phyloP scores from a whole-genome alignment of 92 coral and sea anemone species.

The Zoanthus solanderi region DNA sequence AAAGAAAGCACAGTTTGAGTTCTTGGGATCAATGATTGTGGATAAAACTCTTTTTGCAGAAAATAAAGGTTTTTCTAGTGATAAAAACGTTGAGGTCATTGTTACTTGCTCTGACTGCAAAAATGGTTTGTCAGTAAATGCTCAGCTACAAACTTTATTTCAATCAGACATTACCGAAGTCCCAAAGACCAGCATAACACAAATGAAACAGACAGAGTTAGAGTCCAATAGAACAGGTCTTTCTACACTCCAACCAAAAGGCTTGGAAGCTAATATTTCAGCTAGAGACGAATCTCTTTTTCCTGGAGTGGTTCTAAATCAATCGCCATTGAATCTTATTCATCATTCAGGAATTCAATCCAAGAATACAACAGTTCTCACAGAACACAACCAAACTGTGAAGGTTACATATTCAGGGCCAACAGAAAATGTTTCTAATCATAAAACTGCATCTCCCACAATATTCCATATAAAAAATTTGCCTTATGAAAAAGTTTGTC shows the following conservation, averaged over 20 bases:
- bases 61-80: slow-evolving; percentile 5
- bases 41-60: slow-evolving; percentile 25
- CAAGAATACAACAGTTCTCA: not conserved
- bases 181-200: not conserved
- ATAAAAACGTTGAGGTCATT: slow-evolving; percentile 36
- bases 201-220: too few species aligned
- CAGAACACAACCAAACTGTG: not conserved
- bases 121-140: slow-evolving; percentile 11
- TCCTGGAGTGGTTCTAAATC: not conserved
- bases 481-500: slow-evolving; percentile 60
- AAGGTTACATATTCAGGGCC: not conserved
- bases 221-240: not conserved
- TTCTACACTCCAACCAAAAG: not conserved
- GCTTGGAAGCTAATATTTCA: not conserved
- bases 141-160: not conserved
- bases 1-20: slow-evolving; percentile 4
- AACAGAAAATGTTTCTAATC: not conserved
- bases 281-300: too few species aligned
- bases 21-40: slow-evolving; percentile 19
- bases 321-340: not conserved
- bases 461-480: slow-evolving; percentile 68
- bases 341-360: not conserved
- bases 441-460: slow-evolving; percentile 23
- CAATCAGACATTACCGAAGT: not conserved
- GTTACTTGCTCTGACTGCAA: not conserved